Conservation (phyloP, 2,797 vertebrate species). For the Pantherophis vulpinus region DNA sequence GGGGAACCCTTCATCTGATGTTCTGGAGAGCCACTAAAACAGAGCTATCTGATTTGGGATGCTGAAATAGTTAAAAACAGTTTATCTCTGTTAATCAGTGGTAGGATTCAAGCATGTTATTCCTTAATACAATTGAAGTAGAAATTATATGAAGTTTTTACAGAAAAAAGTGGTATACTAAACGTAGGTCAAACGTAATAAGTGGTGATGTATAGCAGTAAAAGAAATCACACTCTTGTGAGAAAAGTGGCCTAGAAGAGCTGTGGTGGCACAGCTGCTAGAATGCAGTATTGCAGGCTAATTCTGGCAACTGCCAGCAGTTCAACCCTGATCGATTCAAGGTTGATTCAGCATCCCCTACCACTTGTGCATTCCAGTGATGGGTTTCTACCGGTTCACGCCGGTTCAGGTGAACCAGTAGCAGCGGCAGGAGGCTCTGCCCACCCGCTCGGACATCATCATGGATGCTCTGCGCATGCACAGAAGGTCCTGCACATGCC, state of each 20-base stretch:
- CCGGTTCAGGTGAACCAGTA: no score
- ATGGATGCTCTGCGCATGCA: no score
- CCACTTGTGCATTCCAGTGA: neutral
- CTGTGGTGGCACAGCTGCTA: rapidly evolving
- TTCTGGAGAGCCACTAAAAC: neutral
- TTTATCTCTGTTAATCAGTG: neutral
- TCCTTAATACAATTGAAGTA: neutral
- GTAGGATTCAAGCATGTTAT: neutral
- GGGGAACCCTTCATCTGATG: neutral
- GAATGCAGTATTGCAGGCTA: neutral
- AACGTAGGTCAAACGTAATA: neutral
- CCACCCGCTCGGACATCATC: no score
- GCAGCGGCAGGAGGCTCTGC: no score
- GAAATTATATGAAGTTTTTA: neutral
- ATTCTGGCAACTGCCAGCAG: neutral
- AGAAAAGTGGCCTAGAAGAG: neutral
- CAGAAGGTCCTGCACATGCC: no score
- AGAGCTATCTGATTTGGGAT: neutral
- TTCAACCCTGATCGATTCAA: neutral
- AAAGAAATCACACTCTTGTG: neutral
- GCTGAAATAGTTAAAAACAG: neutral
- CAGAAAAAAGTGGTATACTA: neutral
- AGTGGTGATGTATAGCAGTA: neutral
- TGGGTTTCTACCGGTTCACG: no score
- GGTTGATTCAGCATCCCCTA: neutral